A percentile compares a stretch with the other conserved stretches of the same genome.
Conservation (phyloP, 2,113 vertebrate species). For the Notothenia coriiceps region DNA sequence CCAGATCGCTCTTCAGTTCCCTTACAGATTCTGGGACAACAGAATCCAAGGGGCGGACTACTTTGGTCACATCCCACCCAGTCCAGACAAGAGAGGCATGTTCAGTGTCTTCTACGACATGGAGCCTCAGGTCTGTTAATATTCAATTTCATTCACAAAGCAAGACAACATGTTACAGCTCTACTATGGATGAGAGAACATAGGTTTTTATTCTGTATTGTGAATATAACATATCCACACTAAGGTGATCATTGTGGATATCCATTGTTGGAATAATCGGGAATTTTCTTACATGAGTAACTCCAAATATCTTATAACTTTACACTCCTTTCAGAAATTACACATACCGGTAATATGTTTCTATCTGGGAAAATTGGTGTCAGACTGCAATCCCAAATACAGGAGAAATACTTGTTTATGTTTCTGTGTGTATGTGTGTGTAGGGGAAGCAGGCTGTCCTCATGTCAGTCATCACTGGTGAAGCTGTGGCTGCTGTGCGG, state of each 20-base stretch:
- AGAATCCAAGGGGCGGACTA: conserved; percentile 98
- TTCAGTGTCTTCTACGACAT: conserved; percentile 98
- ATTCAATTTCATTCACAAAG: not conserved
- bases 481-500: conserved; percentile 86
- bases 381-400: not conserved
- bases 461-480: conserved; percentile 95
- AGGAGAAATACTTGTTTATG: not conserved
- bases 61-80: conserved; percentile 93
- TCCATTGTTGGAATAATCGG: no score
- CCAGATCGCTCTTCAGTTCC: conserved; percentile 95
- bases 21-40: conserved; percentile 94
- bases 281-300: no score
- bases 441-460: conserved; percentile 93
- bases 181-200: no score
- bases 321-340: not conserved
- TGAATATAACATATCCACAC: no score
- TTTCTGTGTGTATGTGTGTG: conserved; percentile 4
- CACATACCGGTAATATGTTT: not conserved
- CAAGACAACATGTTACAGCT: not conserved
- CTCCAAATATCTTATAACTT: not conserved
- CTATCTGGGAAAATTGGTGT: not conserved
- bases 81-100: conserved; percentile 90
- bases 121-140: conserved; percentile 90
- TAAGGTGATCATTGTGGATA: no score
- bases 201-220: no score